Percentiles rank a stretch among this genome's conserved stretches.
Conservation (phyloP, 2,113 vertebrate genomes). For the Macrotis lagotis region DNA sequence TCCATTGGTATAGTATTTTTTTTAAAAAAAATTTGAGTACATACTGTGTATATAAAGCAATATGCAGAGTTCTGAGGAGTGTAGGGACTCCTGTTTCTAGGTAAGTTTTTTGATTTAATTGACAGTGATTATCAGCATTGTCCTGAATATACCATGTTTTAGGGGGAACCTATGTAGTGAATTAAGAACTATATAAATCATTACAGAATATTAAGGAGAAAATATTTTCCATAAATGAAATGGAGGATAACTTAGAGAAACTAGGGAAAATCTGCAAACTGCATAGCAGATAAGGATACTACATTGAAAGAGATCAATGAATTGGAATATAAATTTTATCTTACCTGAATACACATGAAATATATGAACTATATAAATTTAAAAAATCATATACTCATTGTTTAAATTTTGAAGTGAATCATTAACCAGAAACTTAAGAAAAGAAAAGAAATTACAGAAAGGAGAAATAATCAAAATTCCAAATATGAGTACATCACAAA, state of each 20-base stretch:
- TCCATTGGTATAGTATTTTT: slow-evolving; percentile 9
- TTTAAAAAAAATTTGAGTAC: slow-evolving; percentile 19
- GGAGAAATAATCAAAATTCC: not conserved
- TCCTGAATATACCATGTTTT: slow-evolving; percentile 38
- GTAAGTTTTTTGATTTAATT: not conserved
- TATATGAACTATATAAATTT: not conserved
- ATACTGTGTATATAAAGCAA: not conserved
- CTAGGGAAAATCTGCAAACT: slow-evolving; percentile 42
- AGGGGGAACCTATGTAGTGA: slow-evolving; percentile 43
- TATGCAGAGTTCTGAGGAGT: not conserved
- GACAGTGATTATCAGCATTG: slow-evolving; percentile 8
- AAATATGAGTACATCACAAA: not conserved
- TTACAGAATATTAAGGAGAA: slow-evolving; percentile 53
- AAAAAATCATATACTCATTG: not conserved
- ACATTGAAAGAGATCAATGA: not conserved
- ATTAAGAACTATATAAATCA: slow-evolving; percentile 47
- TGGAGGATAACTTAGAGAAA: slow-evolving; percentile 35
- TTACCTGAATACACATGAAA: not conserved
- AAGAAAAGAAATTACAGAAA: not conserved
- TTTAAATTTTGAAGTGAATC: not conserved
- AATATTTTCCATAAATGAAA: slow-evolving; percentile 60
- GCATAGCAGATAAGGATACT: not conserved
- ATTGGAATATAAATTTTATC: not conserved
- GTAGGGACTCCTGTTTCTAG: not conserved
- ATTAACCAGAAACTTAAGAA: not conserved